phyloP scores from a whole-genome alignment of 2,888 invertebrate genomes.

The Trichogramma evanescens region DNA sequence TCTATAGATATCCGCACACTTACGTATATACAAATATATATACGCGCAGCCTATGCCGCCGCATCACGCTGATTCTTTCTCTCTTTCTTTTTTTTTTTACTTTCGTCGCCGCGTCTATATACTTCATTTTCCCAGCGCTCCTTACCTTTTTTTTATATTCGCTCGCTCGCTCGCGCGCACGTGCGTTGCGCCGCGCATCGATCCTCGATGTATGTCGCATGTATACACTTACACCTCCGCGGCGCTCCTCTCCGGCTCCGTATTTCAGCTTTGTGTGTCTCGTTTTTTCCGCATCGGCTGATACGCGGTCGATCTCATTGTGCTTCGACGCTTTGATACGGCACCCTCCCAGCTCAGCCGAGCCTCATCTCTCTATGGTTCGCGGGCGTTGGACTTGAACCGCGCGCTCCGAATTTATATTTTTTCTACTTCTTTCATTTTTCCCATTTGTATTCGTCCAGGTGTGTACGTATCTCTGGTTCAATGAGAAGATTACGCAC shows the following conservation, averaged over 20 bases:
- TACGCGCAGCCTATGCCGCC: neutral
- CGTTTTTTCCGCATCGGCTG: conserved; percentile 13
- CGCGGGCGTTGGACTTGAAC: too few relatives aligned
- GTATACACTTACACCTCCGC: neutral
- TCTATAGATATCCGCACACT: too few relatives aligned
- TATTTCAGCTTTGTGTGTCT: neutral
- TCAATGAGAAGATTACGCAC: too few relatives aligned
- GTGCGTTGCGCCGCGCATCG: neutral
- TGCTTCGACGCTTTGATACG: neutral
- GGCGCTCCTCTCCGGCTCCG: neutral
- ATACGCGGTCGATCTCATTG: neutral
- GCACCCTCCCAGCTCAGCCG: too few relatives aligned
- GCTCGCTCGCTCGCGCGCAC: conserved; percentile 1
- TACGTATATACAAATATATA: too few relatives aligned
- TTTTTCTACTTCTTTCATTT: too few relatives aligned
- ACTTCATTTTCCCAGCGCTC: neutral
- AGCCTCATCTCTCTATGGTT: too few relatives aligned
- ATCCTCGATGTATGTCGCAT: neutral
- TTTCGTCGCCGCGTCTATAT: neutral
- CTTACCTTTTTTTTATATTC: neutral
- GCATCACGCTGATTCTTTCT: neutral
- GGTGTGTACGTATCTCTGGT: too few relatives aligned
- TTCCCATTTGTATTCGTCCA: too few relatives aligned
- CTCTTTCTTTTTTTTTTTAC: neutral
- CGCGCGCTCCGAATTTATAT: too few relatives aligned